Conservation (phyloP, 2,113 vertebrate genomes). For the Xiphophorus maculatus region DNA sequence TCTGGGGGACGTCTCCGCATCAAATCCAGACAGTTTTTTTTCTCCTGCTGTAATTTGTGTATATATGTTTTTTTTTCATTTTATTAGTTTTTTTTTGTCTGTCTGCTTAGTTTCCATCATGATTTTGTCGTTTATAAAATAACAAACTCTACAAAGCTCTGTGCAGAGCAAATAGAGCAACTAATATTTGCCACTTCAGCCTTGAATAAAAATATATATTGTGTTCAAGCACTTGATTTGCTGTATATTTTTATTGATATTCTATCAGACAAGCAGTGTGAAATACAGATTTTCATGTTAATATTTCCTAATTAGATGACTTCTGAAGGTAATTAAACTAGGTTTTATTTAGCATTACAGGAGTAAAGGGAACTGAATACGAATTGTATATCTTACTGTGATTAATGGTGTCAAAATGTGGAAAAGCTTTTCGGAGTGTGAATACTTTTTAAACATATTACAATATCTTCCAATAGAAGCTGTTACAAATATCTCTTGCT, state of each 20-base stretch:
- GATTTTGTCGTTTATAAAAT: slow-evolving; percentile 55
- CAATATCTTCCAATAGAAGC: too few relatives aligned
- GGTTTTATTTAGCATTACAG: not conserved
- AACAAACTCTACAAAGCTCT: slow-evolving; percentile 65
- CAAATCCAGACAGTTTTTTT: slow-evolving; percentile 43
- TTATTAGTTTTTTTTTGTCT: slow-evolving; percentile 4
- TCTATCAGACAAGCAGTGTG: too few relatives aligned
- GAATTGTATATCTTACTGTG: not conserved
- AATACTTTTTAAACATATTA: too few relatives aligned
- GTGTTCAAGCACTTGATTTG: slow-evolving; percentile 65
- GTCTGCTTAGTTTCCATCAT: slow-evolving; percentile 4
- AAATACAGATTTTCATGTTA: too few relatives aligned
- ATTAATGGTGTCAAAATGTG: too few relatives aligned
- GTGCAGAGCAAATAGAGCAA: slow-evolving; percentile 77
- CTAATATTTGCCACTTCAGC: slow-evolving; percentile 77
- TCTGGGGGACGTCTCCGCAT: slow-evolving; percentile 63
- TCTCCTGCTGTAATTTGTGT: not conserved
- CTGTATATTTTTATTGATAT: slow-evolving; percentile 33
- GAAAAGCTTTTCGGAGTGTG: too few relatives aligned
- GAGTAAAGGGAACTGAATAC: not conserved
- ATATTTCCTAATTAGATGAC: too few relatives aligned
- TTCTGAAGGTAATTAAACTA: not conserved
- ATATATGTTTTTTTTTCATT: slow-evolving; percentile 10
- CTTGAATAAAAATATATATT: slow-evolving; percentile 50
- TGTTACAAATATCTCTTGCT: too few relatives aligned